Conservation (phyloP, 2,888 invertebrate species). For the Calameuta pallipes region DNA sequence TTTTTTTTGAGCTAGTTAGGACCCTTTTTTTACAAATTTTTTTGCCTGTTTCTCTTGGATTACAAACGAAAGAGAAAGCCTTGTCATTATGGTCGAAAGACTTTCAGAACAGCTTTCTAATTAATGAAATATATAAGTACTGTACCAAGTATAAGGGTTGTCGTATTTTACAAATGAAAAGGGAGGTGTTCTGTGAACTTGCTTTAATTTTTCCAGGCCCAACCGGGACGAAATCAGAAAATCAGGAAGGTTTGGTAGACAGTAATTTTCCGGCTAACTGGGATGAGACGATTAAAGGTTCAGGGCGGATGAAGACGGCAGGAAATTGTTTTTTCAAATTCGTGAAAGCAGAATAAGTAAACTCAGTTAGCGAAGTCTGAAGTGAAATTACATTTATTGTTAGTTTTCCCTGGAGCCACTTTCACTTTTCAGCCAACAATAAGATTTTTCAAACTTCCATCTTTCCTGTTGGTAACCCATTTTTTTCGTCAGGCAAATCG, state of each 20-base stretch:
- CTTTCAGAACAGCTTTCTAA: background rate
- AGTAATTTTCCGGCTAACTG: background rate
- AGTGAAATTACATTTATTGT: background rate
- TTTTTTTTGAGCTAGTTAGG: background rate
- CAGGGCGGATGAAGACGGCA: background rate
- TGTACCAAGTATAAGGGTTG: background rate
- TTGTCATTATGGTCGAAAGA: background rate
- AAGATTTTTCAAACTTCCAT: background rate
- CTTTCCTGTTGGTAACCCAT: background rate
- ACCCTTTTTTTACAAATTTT: background rate
- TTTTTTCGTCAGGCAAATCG: background rate
- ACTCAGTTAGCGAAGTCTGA: background rate
- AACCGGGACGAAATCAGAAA: background rate
- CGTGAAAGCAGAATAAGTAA: background rate
- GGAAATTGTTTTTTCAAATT: background rate
- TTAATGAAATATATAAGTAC: constrained; percentile 7
- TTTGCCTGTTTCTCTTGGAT: too few species aligned
- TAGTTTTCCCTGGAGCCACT: background rate
- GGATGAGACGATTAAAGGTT: background rate
- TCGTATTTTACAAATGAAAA: background rate
- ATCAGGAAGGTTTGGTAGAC: background rate
- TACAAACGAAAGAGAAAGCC: background rate
- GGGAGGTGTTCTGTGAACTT: background rate
- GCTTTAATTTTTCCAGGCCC: background rate
- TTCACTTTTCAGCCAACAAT: background rate